phyloP scores from a whole-genome alignment of 2,797 vertebrate species.

The Dermochelys coriacea region DNA sequence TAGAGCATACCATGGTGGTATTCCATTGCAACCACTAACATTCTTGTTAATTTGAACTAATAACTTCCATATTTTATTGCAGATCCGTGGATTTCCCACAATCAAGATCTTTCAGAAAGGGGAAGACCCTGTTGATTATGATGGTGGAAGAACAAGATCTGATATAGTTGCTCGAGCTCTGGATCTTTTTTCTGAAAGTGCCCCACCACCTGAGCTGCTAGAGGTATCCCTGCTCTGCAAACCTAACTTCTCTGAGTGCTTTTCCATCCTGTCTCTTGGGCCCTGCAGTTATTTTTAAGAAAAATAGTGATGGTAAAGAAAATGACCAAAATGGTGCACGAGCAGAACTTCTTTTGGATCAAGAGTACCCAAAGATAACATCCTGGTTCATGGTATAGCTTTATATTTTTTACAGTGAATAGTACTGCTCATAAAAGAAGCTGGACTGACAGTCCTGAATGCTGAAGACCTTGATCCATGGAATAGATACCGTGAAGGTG shows the following conservation, averaged over 20 bases:
- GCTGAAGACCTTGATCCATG: not conserved
- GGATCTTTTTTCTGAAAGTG: constrained; percentile 94
- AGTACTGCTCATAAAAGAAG: not conserved
- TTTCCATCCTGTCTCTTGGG: not conserved
- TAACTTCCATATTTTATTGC: constrained; percentile 29
- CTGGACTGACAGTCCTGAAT: not conserved
- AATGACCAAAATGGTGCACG: not conserved
- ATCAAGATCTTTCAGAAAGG: constrained; percentile 98
- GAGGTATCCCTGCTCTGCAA: constrained; percentile 83
- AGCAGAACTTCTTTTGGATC: not conserved
- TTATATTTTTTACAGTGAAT: not conserved
- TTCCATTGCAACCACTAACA: not conserved
- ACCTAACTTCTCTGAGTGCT: not conserved
- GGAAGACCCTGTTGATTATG: constrained; percentile 93
- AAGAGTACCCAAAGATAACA: not conserved
- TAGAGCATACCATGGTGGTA: not conserved
- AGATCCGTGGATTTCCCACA: constrained; percentile 96
- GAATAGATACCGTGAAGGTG: not conserved
- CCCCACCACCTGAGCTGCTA: constrained; percentile 88
- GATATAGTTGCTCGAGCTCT: constrained; percentile 90
- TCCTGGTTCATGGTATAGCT: not conserved
- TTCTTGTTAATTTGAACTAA: not conserved
- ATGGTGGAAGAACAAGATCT: constrained; percentile 89
- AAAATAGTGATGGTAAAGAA: not conserved
- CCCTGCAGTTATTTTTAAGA: not conserved